Percentiles rank a stretch among this genome's conserved stretches.
phyloP scores from a whole-genome alignment of 2,797 vertebrate species.

The Columba guinea region DNA sequence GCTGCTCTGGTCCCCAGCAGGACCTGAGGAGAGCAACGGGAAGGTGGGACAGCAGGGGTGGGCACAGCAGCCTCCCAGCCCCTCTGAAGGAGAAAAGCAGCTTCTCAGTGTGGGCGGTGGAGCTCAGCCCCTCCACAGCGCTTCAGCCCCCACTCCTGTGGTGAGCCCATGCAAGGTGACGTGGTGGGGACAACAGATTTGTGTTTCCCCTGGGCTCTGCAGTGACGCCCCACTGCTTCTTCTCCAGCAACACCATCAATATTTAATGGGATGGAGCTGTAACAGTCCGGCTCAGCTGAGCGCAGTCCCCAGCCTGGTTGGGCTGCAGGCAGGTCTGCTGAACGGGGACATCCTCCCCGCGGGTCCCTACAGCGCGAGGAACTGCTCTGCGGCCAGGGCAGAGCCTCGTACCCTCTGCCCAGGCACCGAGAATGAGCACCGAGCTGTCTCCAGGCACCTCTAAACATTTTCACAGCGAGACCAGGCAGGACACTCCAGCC shows the following conservation, averaged over 20 bases:
- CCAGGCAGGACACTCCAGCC: neutral
- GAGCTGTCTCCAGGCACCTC: neutral
- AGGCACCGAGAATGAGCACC: neutral
- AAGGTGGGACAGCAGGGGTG: neutral
- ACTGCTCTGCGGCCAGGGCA: neutral
- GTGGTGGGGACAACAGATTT: neutral
- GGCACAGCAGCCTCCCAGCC: neutral
- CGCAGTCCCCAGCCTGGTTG: neutral
- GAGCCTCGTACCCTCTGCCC: neutral
- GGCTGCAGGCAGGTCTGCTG: neutral
- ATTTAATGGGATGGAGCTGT: fast-evolving
- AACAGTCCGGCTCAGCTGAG: neutral
- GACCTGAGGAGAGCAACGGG: fast-evolving
- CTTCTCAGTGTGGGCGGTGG: neutral
- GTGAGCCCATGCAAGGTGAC: neutral
- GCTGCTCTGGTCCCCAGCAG: neutral
- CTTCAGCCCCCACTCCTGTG: neutral
- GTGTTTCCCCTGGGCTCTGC: neutral
- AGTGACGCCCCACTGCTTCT: fast-evolving
- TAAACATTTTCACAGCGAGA: fast-evolving
- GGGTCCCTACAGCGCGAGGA: fast-evolving
- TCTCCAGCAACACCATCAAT: neutral
- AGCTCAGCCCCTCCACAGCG: neutral
- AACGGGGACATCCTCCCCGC: too few relatives aligned
- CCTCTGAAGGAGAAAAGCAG: neutral